These are phyloP conservation scores for Myotis myotis DNA, from an alignment of 2,797 vertebrate species.

Conservation along the genomic window DNA sequence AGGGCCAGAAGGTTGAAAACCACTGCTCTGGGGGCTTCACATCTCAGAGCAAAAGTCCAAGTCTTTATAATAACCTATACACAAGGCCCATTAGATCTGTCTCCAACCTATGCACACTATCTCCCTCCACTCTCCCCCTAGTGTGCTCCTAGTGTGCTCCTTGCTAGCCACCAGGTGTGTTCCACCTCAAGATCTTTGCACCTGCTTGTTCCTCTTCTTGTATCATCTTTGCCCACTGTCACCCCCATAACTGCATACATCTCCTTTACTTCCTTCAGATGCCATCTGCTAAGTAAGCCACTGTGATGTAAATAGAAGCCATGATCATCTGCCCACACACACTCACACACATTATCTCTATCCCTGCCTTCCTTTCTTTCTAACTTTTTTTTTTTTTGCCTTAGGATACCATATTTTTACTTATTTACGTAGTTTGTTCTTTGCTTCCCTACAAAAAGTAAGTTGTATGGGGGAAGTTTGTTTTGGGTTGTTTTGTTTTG, in stretches of 20 bases:
- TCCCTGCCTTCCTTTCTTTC: neutral
- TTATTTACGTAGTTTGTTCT: neutral
- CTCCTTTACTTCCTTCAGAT: neutral
- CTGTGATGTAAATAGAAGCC: neutral
- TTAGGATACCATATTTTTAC: neutral
- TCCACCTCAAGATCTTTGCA: neutral
- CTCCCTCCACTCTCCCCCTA: neutral
- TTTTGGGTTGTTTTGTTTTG: no score
- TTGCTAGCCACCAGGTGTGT: neutral
- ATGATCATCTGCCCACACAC: neutral
- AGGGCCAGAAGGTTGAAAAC: no score
- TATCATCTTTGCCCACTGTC: neutral
- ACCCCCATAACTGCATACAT: neutral
- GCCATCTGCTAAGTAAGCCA: neutral
- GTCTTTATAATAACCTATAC: neutral
- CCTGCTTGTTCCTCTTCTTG: neutral
- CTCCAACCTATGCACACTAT: fast-evolving
- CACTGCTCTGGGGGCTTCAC: neutral
- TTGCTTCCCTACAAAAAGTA: neutral
- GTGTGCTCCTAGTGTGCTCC: no score
- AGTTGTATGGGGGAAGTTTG: neutral
- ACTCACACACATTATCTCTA: neutral
- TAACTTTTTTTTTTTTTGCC: neutral
- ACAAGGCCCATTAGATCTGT: neutral
- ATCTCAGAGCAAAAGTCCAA: neutral